These are phyloP conservation scores for Drosophila obscura DNA, from an alignment of 1,140 invertebrate genomes.

Conservation along the genomic window DNA sequence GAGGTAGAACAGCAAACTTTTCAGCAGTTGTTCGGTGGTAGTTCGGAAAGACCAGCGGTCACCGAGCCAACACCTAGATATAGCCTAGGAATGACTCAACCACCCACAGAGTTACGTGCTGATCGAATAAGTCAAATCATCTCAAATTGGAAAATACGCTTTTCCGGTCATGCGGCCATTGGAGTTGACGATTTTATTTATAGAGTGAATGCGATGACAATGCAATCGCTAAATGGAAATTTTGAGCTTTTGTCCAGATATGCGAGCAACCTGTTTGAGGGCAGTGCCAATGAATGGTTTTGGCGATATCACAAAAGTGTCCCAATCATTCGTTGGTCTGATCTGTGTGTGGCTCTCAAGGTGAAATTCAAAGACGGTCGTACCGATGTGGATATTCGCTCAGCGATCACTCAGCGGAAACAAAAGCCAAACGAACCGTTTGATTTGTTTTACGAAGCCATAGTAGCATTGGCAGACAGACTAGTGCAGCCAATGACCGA, in stretches of 20 bases:
- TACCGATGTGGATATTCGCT: no score
- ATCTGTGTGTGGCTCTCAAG: constrained; percentile 5
- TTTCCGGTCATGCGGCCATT: no score
- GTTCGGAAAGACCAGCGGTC: no score
- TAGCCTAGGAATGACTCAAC: no score
- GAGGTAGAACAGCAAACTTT: no score
- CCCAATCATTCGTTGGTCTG: not conserved
- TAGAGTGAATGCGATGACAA: not conserved
- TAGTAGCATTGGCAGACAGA: constrained; percentile 5
- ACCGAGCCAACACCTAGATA: not conserved
- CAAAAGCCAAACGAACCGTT: constrained; percentile 13
- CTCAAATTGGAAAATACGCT: constrained; percentile 13
- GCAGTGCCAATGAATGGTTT: constrained; percentile 11
- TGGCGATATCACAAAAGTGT: constrained; percentile 27
- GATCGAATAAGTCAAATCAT: constrained; percentile 20
- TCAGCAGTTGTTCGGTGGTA: no score
- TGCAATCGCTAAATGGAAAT: constrained; percentile 18
- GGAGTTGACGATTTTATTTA: constrained; percentile 13
- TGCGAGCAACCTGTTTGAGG: constrained; percentile 19
- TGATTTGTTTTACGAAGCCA: constrained; percentile 7
- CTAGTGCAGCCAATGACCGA: not conserved
- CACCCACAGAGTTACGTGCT: not conserved
- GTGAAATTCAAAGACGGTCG: constrained; percentile 3
- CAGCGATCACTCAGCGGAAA: constrained; percentile 17
- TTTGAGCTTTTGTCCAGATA: constrained; percentile 12